phyloP scores from a whole-genome alignment of 1,140 invertebrate species.

The Lucilia sericata region DNA sequence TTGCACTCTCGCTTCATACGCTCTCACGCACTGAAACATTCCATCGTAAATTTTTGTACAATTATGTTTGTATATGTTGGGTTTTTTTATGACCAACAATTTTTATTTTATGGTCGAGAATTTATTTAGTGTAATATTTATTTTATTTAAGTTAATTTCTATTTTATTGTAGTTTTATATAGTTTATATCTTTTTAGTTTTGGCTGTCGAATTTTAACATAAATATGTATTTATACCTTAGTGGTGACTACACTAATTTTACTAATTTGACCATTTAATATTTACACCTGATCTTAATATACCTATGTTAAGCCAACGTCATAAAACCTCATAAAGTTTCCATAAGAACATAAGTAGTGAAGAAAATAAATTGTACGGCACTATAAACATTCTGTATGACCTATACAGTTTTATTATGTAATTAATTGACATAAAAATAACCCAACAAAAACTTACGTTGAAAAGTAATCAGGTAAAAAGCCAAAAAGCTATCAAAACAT shows the following conservation, averaged over 20 bases:
- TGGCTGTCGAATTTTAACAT: neutral
- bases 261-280: constrained; percentile 36
- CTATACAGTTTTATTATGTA: too few relatives aligned
- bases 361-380: too few relatives aligned
- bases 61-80: neutral
- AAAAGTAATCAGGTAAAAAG: too few relatives aligned
- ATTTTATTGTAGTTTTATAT: neutral
- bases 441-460: too few relatives aligned
- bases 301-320: neutral
- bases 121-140: neutral
- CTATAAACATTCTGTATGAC: too few relatives aligned
- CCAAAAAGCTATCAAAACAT: too few relatives aligned
- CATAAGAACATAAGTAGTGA: neutral
- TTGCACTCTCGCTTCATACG: neutral
- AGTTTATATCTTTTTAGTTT: neutral
- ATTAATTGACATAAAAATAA: too few relatives aligned
- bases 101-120: constrained; percentile 1
- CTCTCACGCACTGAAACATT: neutral
- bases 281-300: constrained; percentile 30
- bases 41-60: neutral
- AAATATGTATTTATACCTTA: neutral
- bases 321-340: constrained; percentile 23
- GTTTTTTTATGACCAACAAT: neutral
- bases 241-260: constrained; percentile 29
- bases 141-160: neutral